Evolutionary conservation across 2,888 invertebrate genomes (phyloP).

Genomic region (Barypeithes pellucidus): DNA sequence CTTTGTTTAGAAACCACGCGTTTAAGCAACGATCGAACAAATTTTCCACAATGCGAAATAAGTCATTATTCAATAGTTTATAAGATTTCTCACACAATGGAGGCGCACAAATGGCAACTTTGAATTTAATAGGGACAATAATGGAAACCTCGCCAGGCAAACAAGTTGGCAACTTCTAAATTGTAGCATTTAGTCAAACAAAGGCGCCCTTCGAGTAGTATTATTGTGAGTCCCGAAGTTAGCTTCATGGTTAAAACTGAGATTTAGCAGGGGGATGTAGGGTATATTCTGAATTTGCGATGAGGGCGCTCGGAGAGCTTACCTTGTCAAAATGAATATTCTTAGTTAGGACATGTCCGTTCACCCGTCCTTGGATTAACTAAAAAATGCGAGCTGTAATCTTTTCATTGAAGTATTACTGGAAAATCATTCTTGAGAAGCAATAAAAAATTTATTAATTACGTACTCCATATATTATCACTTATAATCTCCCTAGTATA

Average conservation of each 20-base stretch:
- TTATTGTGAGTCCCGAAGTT: slow-evolving; percentile 64
- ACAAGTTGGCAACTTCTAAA: slow-evolving; percentile 70
- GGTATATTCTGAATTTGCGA: slow-evolving; percentile 44
- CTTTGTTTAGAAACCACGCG: slow-evolving; percentile 50
- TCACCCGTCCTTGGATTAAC: too few species aligned
- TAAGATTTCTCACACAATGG: slow-evolving; percentile 70
- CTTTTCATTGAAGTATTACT: too few species aligned
- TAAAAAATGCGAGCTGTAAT: too few species aligned
- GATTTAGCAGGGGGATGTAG: slow-evolving; percentile 43
- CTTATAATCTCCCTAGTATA: too few species aligned
- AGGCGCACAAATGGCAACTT: slow-evolving; percentile 69
- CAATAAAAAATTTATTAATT: too few species aligned
- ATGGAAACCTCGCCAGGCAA: slow-evolving; percentile 69
- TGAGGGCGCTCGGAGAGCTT: neutral
- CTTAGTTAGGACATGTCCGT: too few species aligned
- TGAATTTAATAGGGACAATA: slow-evolving; percentile 71
- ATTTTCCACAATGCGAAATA: slow-evolving; percentile 59
- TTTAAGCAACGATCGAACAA: slow-evolving; percentile 53
- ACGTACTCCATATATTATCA: too few species aligned
- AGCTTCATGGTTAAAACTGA: slow-evolving; percentile 61
- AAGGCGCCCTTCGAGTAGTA: slow-evolving; percentile 65
- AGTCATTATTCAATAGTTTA: slow-evolving; percentile 70
- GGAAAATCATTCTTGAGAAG: too few species aligned
- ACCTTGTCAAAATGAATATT: neutral
- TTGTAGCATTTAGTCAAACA: slow-evolving; percentile 71